Percentiles rank a stretch among this genome's conserved stretches.
phyloP scores from a whole-genome alignment of 2,113 vertebrate species.

The Shinisaurus crocodilurus region DNA sequence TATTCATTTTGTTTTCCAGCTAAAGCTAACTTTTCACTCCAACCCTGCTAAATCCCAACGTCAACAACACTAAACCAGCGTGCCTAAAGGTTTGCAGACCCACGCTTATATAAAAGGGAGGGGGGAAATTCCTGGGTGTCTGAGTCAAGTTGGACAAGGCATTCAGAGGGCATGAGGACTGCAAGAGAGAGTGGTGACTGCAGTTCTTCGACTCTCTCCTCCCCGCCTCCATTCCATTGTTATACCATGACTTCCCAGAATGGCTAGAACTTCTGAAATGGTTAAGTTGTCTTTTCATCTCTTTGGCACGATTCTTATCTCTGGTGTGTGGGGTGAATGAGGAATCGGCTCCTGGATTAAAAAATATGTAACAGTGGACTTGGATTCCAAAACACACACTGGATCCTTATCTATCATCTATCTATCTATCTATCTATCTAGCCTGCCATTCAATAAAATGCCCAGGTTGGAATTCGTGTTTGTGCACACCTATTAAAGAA shows the following conservation, averaged over 20 bases:
- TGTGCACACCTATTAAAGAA: not conserved
- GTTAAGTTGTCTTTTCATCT: not conserved
- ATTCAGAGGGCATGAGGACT: not conserved
- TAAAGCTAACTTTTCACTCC: not conserved
- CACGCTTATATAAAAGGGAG: not conserved
- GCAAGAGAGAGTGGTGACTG: not conserved
- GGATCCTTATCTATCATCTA: too few relatives aligned
- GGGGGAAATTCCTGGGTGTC: not conserved
- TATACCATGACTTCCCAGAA: not conserved
- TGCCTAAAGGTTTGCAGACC: constrained; percentile 2
- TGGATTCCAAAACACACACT: not conserved
- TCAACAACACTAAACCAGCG: not conserved
- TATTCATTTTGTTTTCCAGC: not conserved
- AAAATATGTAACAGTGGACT: too few relatives aligned
- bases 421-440: not conserved
- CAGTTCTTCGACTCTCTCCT: too few relatives aligned
- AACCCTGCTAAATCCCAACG: not conserved
- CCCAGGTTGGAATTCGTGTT: not conserved
- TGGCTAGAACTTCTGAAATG: not conserved
- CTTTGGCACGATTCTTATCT: not conserved
- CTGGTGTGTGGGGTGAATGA: not conserved
- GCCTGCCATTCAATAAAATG: not conserved
- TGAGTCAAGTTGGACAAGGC: not conserved
- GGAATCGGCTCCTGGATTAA: not conserved
- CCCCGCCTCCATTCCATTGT: too few relatives aligned